Evolutionary conservation across 2,113 vertebrate genomes (phyloP), one percentile per base, ranked within the genome.

Genomic region (Phrynosoma blainvillii): DNA sequence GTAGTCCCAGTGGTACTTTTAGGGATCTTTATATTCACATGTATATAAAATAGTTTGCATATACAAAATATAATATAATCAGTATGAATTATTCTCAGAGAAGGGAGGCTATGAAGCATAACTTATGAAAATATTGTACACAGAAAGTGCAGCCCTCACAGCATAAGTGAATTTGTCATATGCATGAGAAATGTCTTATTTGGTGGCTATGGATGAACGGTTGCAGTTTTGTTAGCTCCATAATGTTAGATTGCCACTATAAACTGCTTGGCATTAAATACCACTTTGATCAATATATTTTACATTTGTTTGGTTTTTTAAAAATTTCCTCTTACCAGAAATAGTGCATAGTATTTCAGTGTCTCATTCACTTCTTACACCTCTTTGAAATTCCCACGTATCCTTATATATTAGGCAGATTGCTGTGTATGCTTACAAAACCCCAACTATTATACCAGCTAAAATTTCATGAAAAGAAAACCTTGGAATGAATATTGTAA

Each of bases 21-120:
- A 91, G 92, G 85, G 91, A 92, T 93, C 92, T 95, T 94, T 94
- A 94, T 93, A 95, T 96, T 95, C 93, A 77, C 81, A 90, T 94
- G 87, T 95, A 90, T 93, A 91, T 94, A 94, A 95, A 95, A 93
- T 95, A 88, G 78, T 92, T 96, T 94, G 84, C 89, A 76, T 95
- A 94, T 93, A 89, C 92, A 92, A 84, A 91, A 91, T 95, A 92
- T 94, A 94, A 92, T 93, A 92, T 92, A 89, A 93, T 95, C 92
- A 93, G 62, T 92, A 89, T 92, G 94, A 96, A 90, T 66, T 92
- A 92, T 85, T 94, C 93, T 95, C 92, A 90, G 86, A 91, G 90
- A 80, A 85, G 87, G 90, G 89, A 91, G 89, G 87, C 87, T 91
- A 86, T 91, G 90, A 93, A 94, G 89, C 85, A 56, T 94, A 92